A percentile compares a stretch with the other conserved stretches of the same genome.
Conservation (phyloP, 2,113 vertebrate genomes). For the Ancistrus triradiatus region DNA sequence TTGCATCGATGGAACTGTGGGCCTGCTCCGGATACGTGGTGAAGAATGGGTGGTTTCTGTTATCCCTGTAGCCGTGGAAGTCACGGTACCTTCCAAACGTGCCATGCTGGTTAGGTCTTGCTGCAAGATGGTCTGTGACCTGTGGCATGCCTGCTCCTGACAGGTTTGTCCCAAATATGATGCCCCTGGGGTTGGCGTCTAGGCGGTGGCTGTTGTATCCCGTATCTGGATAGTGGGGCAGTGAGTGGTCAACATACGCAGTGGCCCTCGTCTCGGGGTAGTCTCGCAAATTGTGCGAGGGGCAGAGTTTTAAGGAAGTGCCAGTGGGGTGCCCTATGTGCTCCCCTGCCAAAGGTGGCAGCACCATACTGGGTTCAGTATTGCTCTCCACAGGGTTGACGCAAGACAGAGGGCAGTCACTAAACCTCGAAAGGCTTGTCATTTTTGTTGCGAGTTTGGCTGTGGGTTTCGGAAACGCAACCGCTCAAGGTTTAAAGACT, state of each 20-base stretch:
- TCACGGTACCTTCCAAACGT: conserved; percentile 68
- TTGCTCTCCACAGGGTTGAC: conserved; percentile 65
- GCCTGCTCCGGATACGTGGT: conserved; percentile 72
- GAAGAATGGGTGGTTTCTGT: conserved; percentile 65
- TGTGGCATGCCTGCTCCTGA: conserved; percentile 70
- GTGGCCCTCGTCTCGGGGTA: conserved; percentile 62
- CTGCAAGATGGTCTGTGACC: conserved; percentile 66
- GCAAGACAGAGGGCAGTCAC: conserved; percentile 68
- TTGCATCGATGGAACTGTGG: conserved; percentile 62
- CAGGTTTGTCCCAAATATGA: conserved; percentile 69
- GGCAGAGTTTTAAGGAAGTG: conserved; percentile 72
- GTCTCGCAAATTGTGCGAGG: conserved; percentile 67
- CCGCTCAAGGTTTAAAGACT: conserved; percentile 57
- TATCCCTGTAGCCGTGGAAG: conserved; percentile 64
- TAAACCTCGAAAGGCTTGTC: conserved; percentile 66
- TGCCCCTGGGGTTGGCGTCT: conserved; percentile 69
- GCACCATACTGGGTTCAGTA: conserved; percentile 63
- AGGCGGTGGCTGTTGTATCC: conserved; percentile 69
- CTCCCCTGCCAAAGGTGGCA: conserved; percentile 66
- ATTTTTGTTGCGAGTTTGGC: conserved; percentile 59
- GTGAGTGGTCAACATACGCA: conserved; percentile 70
- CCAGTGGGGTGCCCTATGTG: conserved; percentile 64
- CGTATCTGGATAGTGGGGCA: conserved; percentile 68
- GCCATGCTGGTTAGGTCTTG: conserved; percentile 66
- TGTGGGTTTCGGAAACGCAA: conserved; percentile 54